Conservation (phyloP, 2,797 vertebrate species). For the Chelon labrosus region DNA sequence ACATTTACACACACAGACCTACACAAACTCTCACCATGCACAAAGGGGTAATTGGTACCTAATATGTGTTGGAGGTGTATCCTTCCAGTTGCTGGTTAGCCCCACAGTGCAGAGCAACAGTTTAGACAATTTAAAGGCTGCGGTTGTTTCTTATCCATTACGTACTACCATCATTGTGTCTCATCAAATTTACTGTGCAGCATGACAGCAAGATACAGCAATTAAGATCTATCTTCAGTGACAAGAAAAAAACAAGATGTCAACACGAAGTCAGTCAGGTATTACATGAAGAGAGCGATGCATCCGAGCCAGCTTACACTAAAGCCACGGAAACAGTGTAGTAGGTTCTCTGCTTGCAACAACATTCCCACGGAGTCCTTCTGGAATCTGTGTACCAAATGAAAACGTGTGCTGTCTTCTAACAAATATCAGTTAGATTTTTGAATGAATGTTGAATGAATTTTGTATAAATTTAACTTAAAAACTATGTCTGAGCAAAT, state of each 20-base stretch:
- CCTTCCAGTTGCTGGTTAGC: slow-evolving; percentile 5
- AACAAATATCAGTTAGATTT: too few relatives aligned
- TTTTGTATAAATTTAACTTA: too few relatives aligned
- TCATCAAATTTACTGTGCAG: background rate
- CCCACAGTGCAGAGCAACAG: background rate
- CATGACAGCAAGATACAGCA: background rate
- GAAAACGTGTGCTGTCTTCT: too few relatives aligned
- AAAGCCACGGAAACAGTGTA: too few relatives aligned
- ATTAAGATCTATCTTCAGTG: background rate
- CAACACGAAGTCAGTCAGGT: background rate
- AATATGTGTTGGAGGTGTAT: background rate
- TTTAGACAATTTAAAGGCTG: background rate
- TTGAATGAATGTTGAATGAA: too few relatives aligned
- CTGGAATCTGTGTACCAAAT: background rate
- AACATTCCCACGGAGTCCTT: background rate
- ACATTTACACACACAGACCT: slow-evolving; percentile 28
- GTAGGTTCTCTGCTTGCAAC: background rate
- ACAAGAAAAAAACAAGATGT: background rate
- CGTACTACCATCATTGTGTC: background rate
- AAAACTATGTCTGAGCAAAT: too few relatives aligned
- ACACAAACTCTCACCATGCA: slow-evolving; percentile 20
- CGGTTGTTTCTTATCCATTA: background rate
- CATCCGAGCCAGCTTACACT: background rate
- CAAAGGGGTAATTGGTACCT: slow-evolving; percentile 13
- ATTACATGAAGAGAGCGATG: background rate